Evolutionary conservation across 2,888 invertebrate genomes (phyloP), one percentile per base, ranked within the genome.

Genomic region (Dynastes maya): DNA sequence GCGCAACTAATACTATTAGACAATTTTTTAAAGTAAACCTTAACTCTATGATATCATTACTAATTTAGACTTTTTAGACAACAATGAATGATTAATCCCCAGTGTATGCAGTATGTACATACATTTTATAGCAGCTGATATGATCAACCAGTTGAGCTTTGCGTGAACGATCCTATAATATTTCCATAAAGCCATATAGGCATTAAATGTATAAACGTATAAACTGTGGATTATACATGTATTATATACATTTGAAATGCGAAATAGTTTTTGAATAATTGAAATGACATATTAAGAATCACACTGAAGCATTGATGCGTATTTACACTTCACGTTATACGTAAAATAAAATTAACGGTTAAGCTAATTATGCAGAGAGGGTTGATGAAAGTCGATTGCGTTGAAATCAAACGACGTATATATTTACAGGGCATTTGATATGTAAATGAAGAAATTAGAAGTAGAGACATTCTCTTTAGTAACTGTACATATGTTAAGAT

Each of bases 321-420:
- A 45, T 45, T 11, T 45, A 45, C 2, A 11, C 45, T 11, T 45
- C 45, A 11, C 29, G 61, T 22, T 11, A 61, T 61, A 32, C 22
- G 4, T 37, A 27, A 61, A 61, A 16, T 16, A 55, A 27, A 61
- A 61, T 61, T 61, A 61, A 61, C 61, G 61, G 61, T 61, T 61
- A 61, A 61, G 13, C 22, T 29, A 61, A 61, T 61, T 61, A 61
- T 22, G 61, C 29, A 29, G 22, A 61, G 29, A 29, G 29, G 27
- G 61, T 61, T 61, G 61, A 22, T 55, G 16, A n/a, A n/a, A 16
- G 16, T 55, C 55, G 16, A n/a, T 16, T 16, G n/a, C 55, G 16
- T 16, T 4, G 55, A n/a, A 55, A 55, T 55, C 55, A 55, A 45
- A 45, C 45, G 45, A 45, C 16, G n/a, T 55, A 55, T 22, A 55